phyloP scores from a whole-genome alignment of 2,888 invertebrate species.

The Dicyrtomina minuta region DNA sequence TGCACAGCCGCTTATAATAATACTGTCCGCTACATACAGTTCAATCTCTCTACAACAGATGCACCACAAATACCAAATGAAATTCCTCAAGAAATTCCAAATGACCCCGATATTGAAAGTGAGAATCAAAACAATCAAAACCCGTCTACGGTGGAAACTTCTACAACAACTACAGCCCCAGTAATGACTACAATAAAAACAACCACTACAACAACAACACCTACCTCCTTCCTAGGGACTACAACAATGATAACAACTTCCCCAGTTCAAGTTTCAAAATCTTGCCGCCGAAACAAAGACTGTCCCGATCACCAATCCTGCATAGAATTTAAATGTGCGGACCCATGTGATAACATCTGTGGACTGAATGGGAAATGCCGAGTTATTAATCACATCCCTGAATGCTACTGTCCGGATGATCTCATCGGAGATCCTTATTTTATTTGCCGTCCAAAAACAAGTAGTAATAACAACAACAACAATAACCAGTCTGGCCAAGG shows the following conservation, averaged over 20 bases:
- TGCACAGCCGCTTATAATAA: constrained; percentile 46
- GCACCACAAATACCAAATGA: too few relatives aligned
- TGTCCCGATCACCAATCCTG: constrained; percentile 38
- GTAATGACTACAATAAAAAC: background rate
- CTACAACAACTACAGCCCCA: background rate
- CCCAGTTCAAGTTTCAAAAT: too few relatives aligned
- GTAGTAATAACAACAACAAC: background rate
- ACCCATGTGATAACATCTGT: constrained; percentile 38
- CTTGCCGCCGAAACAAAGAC: constrained; percentile 34
- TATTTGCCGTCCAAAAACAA: background rate
- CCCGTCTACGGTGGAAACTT: too few relatives aligned
- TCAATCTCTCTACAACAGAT: constrained; percentile 30
- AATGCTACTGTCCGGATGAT: constrained; percentile 54
- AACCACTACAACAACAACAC: background rate
- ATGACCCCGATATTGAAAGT: background rate
- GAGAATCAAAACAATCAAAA: background rate
- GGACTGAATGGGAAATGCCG: constrained; percentile 65
- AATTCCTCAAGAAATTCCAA: too few relatives aligned
- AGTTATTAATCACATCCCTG: constrained; percentile 39
- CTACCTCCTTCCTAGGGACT: background rate
- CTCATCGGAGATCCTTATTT: constrained; percentile 25
- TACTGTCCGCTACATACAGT: constrained; percentile 45
- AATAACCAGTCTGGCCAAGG: too few relatives aligned
- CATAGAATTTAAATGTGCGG: constrained; percentile 28
- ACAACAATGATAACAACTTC: background rate